Evolutionary conservation across 1,140 invertebrate genomes (phyloP), one percentile per base, ranked within the genome.

Genomic region (Drosophila biarmipes): DNA sequence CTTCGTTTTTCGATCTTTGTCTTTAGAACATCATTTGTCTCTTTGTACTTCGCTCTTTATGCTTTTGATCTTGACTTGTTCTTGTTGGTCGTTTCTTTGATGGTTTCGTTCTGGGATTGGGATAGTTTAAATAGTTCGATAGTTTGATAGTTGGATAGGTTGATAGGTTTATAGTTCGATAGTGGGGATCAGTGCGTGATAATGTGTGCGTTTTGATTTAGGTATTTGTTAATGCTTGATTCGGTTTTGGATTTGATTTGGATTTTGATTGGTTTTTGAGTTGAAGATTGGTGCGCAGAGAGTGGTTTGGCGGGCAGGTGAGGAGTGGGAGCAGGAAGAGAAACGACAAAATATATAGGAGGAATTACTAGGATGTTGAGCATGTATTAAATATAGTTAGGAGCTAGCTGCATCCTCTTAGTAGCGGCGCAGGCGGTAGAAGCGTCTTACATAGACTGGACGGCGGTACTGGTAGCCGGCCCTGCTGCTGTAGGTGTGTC

Each of bases 381-480:
- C 63, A 66, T 81, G 72, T 76, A 72, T 86, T 86, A 86, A 89
- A 89, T 79, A 77, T 77, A 68, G 54, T 78, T 78, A 86, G 46
- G 38, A 77, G 63, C 55, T 87, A 89, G 75, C 53, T 52, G 68
- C 49, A 58, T 68, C 67, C 49, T 73, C 56, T 77, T 91, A 91
- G 56, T 85, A 85, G 77, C 90, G 90, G 72, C 86, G 90, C 76
- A 84, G 86, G 53, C 85, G 81, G 61, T 86, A 86, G 72, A 89
- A 68, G 66, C 90, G 90, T 78, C 90, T 91, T 79, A 91, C 82
- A 80, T 89, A 89, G 68, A 91, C 89, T 78, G 90, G 90, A 21
- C 90, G 90, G 68, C 86, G 80, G 51, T 91, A 91, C 51, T 90
- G 82, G 53, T 91, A 91, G 40, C 90, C 90, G 31, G 63, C 58